Conservation (phyloP, 35 echinoderm and acorn worm genomes). For the Ophiothrix spiculata region DNA sequence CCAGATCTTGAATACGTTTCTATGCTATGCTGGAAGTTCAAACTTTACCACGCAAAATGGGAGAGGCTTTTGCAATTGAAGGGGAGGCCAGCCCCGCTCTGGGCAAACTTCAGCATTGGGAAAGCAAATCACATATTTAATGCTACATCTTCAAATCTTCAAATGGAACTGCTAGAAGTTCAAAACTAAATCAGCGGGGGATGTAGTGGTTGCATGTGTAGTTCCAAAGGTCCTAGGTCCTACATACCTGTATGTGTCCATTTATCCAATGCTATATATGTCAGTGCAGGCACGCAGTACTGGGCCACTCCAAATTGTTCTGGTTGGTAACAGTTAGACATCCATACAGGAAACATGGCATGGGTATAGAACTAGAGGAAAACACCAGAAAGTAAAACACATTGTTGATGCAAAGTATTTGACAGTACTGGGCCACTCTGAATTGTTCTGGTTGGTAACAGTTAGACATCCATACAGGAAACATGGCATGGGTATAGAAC, state of each 20-base stretch:
- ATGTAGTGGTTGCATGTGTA: no score
- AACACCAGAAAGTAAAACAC: conserved; percentile 38
- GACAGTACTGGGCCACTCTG: conserved; percentile 93
- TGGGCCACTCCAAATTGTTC: conserved; percentile 84
- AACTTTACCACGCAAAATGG: no score
- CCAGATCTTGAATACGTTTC: no score
- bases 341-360: conserved; percentile 94
- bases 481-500: conserved; percentile 70
- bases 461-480: conserved; percentile 97
- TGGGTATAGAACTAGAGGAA: conserved; percentile 76
- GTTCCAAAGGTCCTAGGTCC: conserved; percentile 78
- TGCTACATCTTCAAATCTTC: no score
- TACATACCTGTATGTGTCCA: conserved; percentile 87
- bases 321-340: conserved; percentile 77
- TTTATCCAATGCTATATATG: conserved; percentile 79
- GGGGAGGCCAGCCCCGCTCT: no score
- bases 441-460: conserved; percentile 55
- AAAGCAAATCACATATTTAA: no score
- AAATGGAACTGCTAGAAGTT: no score
- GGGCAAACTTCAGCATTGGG: no score
- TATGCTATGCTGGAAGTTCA: no score
- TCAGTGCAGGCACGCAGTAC: conserved; percentile 91
- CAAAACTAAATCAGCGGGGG: no score
- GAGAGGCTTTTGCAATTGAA: no score
- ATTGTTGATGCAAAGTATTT: no score